Base-by-base conservation (phyloP, 2,888 invertebrate genomes). In the Zygothrica quintamaculata region DNA sequence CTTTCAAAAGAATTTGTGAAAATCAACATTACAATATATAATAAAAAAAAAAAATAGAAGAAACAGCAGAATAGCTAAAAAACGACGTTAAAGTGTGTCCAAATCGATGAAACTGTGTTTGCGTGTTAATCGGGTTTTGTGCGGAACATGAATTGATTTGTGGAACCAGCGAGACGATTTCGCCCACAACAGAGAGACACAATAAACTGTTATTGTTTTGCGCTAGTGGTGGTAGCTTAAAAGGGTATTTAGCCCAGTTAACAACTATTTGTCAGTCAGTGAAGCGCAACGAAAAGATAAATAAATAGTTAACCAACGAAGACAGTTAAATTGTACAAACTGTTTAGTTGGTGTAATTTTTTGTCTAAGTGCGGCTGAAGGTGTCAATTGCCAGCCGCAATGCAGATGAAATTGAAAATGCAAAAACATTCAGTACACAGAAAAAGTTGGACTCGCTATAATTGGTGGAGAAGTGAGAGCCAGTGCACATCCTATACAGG, bases 101-200 rank as follows among this genome's bases (percentile, higher is more conserved):
- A 67, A 76, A 75, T 68, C 59, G 69, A 58, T 73, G 56, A 53
- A 82, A 77, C 55, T 79, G 84, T 85, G 77, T 82, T 85, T 85
- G 48, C 75, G 77, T 84, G 86, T 65, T 79, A 77, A 84, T 69
- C 80, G 60, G 50, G 60, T 65, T 61, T 74, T 57, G 56, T 55
- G 55, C 48, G 43, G 15, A 64, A 53, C 47, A 34, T 44, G 62
- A 65, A 77, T 77, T 65, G 74, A 78, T 65, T 77, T 60, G 56
- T 57, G 48, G 60, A 61, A 50, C 60, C n/a, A n/a, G 65, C 29
- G 57, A 25, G 51, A 60, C 73, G 57, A 70, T 67, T 76, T 76
- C 67, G 78, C 75, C 72, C 43, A 60, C 40, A 37, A 58, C n/a
- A n/a, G n/a, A n/a, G n/a, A 52, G 22, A 26, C 52, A 65, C 61